phyloP scores from a whole-genome alignment of 2,888 invertebrate species.

The Gymnocheta viridis region DNA sequence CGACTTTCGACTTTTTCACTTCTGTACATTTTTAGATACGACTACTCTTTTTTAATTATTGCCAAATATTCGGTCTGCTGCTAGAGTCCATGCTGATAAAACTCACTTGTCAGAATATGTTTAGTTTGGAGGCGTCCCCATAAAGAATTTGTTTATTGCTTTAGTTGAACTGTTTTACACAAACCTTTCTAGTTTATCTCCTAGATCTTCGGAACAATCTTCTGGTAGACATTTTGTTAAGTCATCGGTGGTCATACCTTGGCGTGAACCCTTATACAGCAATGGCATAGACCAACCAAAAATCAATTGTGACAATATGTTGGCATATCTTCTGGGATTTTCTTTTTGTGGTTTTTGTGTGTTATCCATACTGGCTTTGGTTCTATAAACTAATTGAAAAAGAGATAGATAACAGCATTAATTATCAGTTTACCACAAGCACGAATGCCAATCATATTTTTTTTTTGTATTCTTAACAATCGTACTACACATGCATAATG shows the following conservation, averaged over 20 bases:
- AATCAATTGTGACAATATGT: conserved; percentile 79
- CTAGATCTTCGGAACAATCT: conserved; percentile 82
- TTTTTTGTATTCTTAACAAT: conserved; percentile 14
- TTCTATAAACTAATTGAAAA: conserved; percentile 26
- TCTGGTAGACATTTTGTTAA: conserved; percentile 86
- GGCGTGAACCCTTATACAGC: conserved; percentile 77
- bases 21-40: too few relatives aligned
- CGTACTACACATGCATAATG: neutral
- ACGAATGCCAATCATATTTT: too few relatives aligned
- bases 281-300: conserved; percentile 81
- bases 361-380: conserved; percentile 77
- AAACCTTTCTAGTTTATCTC: conserved; percentile 81
- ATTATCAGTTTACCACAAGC: conserved; percentile 10
- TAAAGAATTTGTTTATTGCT: neutral
- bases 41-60: too few relatives aligned
- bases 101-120: too few relatives aligned
- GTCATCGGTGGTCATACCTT: conserved; percentile 85
- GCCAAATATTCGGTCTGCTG: too few relatives aligned
- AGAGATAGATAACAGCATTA: neutral
- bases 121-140: too few relatives aligned
- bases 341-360: conserved; percentile 79
- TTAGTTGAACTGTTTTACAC: conserved; percentile 40
- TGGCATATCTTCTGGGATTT: conserved; percentile 80
- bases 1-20: too few relatives aligned
- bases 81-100: too few relatives aligned